Evolutionary conservation across 1,140 invertebrate species (phyloP), one percentile per base, ranked within the genome.

Genomic region (Nasonia longicornis): DNA sequence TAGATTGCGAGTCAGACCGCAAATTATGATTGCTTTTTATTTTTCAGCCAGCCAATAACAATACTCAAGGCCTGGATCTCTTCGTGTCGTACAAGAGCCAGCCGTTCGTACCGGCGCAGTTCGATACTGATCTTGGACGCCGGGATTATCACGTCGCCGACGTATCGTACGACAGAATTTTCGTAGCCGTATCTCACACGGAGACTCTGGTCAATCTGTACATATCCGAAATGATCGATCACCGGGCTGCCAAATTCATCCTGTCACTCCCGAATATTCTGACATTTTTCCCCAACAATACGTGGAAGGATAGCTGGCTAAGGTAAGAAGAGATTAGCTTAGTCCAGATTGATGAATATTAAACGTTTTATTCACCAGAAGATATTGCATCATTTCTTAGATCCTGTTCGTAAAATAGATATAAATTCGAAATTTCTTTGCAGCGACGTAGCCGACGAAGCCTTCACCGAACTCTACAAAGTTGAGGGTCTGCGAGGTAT

Each of bases 391-490:
- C 1, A 26, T 26, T 26, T 26, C 26, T 26, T 26, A 26, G 26
- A 26, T 1, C 26, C 1, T 26, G 26, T 26, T 26, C 26, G 26
- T 26, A 26, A 26, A 26, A 26, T 26, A 26, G 26, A 26, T 26
- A 26, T 26, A 26, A 67, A 67, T 26, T 67, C 2, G 4, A 31
- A 67, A 29, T 85, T 85, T 86, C 87, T 45, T 85, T 90, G 20
- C 87, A 97, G 95, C 85, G 94, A 95, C 78, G 94, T 96, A 12
- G 92, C 94, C 2, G 94, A 96, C 75, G 94, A 96, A 83, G 89
- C 95, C 12, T 98, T 98, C 91, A 95, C 95, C n/a, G 97, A 98
- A 87, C 87, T 98, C 1, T 96, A 97, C 86, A 96, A 95, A 88
- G 95, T 98, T 0, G 94, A 96, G 87, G 97, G 97, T 11, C 87